Conservation (phyloP, 2,888 invertebrate genomes). For the Leucophora obtusa region DNA sequence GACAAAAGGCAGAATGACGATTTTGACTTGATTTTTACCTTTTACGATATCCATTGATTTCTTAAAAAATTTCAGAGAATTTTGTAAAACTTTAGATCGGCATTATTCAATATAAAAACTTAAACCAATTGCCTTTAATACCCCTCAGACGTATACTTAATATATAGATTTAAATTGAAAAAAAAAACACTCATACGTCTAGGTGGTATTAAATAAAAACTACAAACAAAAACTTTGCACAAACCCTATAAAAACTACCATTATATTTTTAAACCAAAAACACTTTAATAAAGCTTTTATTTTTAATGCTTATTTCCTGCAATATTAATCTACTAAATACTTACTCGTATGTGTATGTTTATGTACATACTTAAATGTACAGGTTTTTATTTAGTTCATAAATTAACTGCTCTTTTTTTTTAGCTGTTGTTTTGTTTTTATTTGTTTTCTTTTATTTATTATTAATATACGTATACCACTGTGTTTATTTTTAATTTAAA, state of each 20-base stretch:
- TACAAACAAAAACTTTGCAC: conserved; percentile 15
- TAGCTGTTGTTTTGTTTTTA: neutral
- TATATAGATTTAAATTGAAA: too few relatives aligned
- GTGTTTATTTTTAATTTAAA: neutral
- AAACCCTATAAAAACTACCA: neutral
- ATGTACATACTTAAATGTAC: neutral
- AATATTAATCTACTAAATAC: neutral
- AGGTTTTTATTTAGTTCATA: neutral
- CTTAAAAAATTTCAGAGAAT: too few relatives aligned
- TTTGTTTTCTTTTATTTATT: neutral
- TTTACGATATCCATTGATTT: too few relatives aligned
- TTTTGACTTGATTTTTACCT: too few relatives aligned
- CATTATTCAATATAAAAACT: too few relatives aligned
- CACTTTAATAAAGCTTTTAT: conserved; percentile 42
- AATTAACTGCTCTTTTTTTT: conserved; percentile 2
- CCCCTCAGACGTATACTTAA: too few relatives aligned
- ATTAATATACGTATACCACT: neutral
- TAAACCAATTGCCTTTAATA: too few relatives aligned
- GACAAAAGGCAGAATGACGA: too few relatives aligned
- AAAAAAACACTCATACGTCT: too few relatives aligned
- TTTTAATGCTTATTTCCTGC: conserved; percentile 45
- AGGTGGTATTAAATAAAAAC: too few relatives aligned
- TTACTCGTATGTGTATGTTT: neutral
- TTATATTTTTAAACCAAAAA: conserved; percentile 15
- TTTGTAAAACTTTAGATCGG: too few relatives aligned